These are phyloP conservation scores for Heloderma charlesbogerti DNA, from an alignment of 2,113 vertebrate genomes.

Conservation along the genomic window DNA sequence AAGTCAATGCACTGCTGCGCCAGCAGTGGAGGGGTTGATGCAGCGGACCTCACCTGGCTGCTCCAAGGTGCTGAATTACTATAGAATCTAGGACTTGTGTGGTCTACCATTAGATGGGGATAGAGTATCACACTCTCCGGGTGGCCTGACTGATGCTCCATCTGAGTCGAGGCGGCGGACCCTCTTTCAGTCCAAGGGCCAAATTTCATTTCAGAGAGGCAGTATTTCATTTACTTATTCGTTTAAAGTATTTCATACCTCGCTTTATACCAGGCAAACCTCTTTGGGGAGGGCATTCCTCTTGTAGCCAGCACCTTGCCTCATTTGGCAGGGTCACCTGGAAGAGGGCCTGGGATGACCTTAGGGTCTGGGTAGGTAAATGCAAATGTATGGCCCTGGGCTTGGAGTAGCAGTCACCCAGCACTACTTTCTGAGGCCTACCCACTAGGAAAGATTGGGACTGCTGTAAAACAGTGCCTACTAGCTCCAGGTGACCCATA, in stretches of 20 bases:
- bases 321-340: too few species aligned
- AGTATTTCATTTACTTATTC: background rate
- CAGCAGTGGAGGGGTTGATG: fast-evolving
- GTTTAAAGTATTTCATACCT: too few species aligned
- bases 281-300: too few species aligned
- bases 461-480: background rate
- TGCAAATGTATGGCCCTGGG: too few species aligned
- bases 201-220: too few species aligned
- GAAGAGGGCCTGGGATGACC: too few species aligned
- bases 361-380: too few species aligned
- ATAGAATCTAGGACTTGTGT: background rate
- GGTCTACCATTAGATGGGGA: background rate
- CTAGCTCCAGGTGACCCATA: background rate
- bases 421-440: background rate
- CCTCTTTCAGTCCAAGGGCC: too few species aligned
- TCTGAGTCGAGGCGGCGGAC: too few species aligned
- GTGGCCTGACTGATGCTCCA: too few species aligned
- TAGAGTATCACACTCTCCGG: background rate
- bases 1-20: conserved; percentile 54
- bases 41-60: fast-evolving
- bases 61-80: background rate
- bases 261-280: too few species aligned
- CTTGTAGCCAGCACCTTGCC: too few species aligned
- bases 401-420: background rate
- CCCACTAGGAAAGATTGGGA: background rate